Base-by-base conservation (phyloP, 2,113 vertebrate genomes). In the Oreochromis niloticus region DNA sequence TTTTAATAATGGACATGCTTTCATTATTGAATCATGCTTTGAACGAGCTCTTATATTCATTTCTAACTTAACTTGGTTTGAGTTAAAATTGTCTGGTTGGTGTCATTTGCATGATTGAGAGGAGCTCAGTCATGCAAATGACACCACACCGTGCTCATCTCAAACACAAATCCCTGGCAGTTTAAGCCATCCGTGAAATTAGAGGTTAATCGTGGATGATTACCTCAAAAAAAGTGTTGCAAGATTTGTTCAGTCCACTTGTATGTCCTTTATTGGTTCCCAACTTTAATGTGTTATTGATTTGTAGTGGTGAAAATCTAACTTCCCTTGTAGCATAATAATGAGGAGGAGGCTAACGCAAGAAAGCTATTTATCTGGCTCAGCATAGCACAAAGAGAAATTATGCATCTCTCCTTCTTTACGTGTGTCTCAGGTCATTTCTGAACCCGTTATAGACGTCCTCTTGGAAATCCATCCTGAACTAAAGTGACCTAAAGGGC, bases 201-300 rank as follows among this genome's bases (percentile, higher is more conserved):
- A 78, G 39, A 88, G 27, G 68, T 87, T 89, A 87, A 94, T 89
- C 88, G 85, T 34, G 66, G 86, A 59, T 71, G 79, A 88, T 88
- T 88, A 88, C 32, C 14, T 83, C 10, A 57, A 81, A 85, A 85
- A 86, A 89, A 84, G 6, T 56, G 12, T 68, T 56, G 50, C 39
- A 63, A 82, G 32, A 68, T 81, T 54, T 79, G 54, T 87, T 80
- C 54, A 79, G 83, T 84, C 57, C 56, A 61, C 56, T 83, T 88
- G 80, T 80, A 85, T 80, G 59, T 85, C 54, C 12, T 75, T 86
- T 88, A 87, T 92, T 71, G 63, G 32, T 86, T 87, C 83, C 78
- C 75, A 87, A 80, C 68, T 75, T 89, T 59, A 92, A 91, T 89
- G 88, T 61, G 71, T 83, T 89, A 93, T 91, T 89, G 91, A 91